Evolutionary conservation across 1,140 invertebrate species (phyloP), one percentile per base, ranked within the genome.

Genomic region (Eufriesea mexicana): DNA sequence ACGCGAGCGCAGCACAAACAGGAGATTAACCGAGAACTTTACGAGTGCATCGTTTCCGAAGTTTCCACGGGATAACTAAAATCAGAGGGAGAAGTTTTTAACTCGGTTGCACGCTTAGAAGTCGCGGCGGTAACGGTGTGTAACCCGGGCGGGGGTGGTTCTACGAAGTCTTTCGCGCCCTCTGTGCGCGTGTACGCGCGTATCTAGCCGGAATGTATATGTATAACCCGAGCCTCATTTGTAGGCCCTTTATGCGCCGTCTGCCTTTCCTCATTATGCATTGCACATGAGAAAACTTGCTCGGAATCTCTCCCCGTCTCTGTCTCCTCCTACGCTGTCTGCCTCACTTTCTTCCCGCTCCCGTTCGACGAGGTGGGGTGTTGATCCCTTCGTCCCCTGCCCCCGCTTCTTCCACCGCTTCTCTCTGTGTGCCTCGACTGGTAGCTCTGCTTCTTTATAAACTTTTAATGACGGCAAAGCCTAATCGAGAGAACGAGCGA

Each of bases 281-380:
- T 94, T 93, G 93, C 93, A 94, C 94, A 94, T 94, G 94, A 94
- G 93, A 94, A 94, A 94, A 94, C 93, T 94, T 94, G 90, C 90
- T 91, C 90, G 76, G 85, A 92, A 91, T 91, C 89, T 84, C 85
- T 82, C 70, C 73, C 71, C 35, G 28, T 80, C 70, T 79, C 67
- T 54, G 57, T 79, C 80, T 5, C 51, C 59, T n/a, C 54, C 54
- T 57, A 54, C 67, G n/a, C 23, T 28, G 61, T 79, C 85, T 79
- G 64, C 25, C 80, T 72, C 51, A 18, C 81, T 88, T 68, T 74
- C 71, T 28, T 68, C 25, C 49, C 10, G 16, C 51, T 54, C 82
- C 85, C 85, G 86, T 87, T 88, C 73, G 64, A 80, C 82, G 47
- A 64, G 14, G 71, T 66, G 51, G 80, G 80, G 62, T 84, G 84